These are phyloP conservation scores for Stramonita haemastoma DNA, from an alignment of 2,888 invertebrate genomes.

Conservation along the genomic window DNA sequence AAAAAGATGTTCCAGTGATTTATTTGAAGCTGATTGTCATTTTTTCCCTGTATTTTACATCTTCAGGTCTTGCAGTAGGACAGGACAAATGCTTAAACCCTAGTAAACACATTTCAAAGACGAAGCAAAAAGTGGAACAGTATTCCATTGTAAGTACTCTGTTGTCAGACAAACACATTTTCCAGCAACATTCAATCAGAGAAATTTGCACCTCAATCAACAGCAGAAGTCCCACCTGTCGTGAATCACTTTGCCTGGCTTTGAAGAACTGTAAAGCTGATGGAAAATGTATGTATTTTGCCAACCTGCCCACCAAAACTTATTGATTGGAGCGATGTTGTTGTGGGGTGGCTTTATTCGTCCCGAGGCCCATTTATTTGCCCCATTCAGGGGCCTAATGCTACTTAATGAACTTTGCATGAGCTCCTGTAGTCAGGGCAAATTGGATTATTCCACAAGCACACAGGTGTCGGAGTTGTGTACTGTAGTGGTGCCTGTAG, in stretches of 20 bases:
- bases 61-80: too few relatives aligned
- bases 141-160: too few relatives aligned
- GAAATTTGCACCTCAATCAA: neutral
- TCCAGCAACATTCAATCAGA: too few relatives aligned
- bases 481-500: neutral
- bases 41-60: too few relatives aligned
- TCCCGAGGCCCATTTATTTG: neutral
- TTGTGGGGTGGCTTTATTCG: neutral
- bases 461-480: neutral
- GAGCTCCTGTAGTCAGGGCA: neutral
- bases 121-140: too few relatives aligned
- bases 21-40: too few relatives aligned
- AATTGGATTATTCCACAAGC: conserved; percentile 4
- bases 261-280: neutral
- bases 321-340: neutral
- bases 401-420: neutral
- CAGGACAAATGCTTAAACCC: too few relatives aligned
- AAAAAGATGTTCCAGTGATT: too few relatives aligned
- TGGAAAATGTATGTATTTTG: conserved; percentile 17
- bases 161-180: too few relatives aligned
- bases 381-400: neutral
- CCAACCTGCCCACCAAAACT: neutral
- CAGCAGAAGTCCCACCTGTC: neutral
- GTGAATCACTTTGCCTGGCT: neutral
- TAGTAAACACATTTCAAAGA: too few relatives aligned